phyloP scores from a whole-genome alignment of 2,888 invertebrate genomes.

The Rhagium mordax region DNA sequence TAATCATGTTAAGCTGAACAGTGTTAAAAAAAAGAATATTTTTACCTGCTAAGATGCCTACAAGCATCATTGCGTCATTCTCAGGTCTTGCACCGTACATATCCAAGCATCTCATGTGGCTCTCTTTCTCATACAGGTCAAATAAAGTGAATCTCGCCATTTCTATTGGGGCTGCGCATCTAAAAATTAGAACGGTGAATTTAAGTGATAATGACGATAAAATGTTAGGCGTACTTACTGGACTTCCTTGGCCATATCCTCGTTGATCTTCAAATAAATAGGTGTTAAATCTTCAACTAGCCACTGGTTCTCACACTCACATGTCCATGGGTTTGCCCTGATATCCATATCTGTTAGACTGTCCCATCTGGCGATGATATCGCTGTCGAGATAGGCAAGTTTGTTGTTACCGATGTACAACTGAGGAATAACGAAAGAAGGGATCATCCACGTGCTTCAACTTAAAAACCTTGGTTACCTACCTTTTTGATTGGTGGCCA shows the following conservation, averaged over 20 bases:
- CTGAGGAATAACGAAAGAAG: slow-evolving; percentile 66
- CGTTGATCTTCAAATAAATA: slow-evolving; percentile 70
- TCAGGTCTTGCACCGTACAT: slow-evolving; percentile 77
- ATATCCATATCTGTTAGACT: slow-evolving; percentile 78
- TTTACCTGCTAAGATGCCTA: slow-evolving; percentile 78
- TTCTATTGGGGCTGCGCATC: slow-evolving; percentile 79
- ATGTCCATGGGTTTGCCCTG: slow-evolving; percentile 82
- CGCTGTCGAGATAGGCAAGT: slow-evolving; percentile 77
- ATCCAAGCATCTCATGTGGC: slow-evolving; percentile 79
- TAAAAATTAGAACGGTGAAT: too few relatives aligned
- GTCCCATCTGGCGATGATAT: slow-evolving; percentile 81
- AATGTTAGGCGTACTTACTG: slow-evolving; percentile 66
- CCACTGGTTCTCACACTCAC: slow-evolving; percentile 87
- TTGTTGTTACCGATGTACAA: slow-evolving; percentile 83
- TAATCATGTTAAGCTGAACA: too few relatives aligned
- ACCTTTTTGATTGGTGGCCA: slow-evolving; percentile 81
- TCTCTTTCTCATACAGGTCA: slow-evolving; percentile 73
- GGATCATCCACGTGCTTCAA: too few relatives aligned
- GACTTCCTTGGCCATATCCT: slow-evolving; percentile 70
- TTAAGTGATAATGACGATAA: too few relatives aligned
- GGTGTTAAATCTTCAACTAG: slow-evolving; percentile 79
- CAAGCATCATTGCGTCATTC: slow-evolving; percentile 78
- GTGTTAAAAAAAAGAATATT: too few relatives aligned
- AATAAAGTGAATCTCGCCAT: slow-evolving; percentile 76
- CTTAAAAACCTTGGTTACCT: too few relatives aligned